These are phyloP conservation scores for Eupithecia tripunctaria DNA, from an alignment of 2,888 invertebrate species.

Conservation along the genomic window DNA sequence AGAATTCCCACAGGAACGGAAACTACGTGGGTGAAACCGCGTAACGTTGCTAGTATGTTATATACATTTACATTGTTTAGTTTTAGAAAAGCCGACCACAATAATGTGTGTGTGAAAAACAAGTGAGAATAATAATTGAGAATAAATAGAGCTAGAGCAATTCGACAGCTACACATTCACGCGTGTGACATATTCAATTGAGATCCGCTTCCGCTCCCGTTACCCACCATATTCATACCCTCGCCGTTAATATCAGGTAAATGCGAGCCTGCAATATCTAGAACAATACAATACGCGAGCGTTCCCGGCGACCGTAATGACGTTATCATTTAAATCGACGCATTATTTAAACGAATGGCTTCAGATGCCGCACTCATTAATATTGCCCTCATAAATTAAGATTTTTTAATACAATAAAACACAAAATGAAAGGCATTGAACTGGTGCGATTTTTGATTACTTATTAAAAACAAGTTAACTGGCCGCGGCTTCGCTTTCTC, in stretches of 20 bases:
- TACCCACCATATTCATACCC: background rate
- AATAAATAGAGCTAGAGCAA: no score
- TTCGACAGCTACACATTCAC: background rate
- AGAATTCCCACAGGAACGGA: no score
- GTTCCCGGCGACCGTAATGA: constrained; percentile 1
- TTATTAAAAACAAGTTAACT: background rate
- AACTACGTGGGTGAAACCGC: no score
- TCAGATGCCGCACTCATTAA: constrained; percentile 19
- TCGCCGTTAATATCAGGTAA: background rate
- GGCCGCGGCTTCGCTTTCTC: no score
- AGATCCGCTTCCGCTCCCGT: background rate
- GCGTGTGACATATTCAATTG: background rate
- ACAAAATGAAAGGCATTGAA: background rate
- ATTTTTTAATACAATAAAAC: background rate
- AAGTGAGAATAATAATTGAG: no score
- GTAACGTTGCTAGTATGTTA: no score
- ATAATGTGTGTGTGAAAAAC: no score
- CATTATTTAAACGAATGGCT: constrained; percentile 21
- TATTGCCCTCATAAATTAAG: constrained; percentile 11
- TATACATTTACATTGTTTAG: no score
- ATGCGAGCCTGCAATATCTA: background rate
- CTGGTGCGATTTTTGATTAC: background rate
- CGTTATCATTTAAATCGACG: constrained; percentile 19
- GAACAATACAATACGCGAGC: background rate
- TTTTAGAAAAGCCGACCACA: no score